These are phyloP conservation scores for Tineola bisselliella DNA, from an alignment of 2,888 invertebrate species.

Conservation along the genomic window DNA sequence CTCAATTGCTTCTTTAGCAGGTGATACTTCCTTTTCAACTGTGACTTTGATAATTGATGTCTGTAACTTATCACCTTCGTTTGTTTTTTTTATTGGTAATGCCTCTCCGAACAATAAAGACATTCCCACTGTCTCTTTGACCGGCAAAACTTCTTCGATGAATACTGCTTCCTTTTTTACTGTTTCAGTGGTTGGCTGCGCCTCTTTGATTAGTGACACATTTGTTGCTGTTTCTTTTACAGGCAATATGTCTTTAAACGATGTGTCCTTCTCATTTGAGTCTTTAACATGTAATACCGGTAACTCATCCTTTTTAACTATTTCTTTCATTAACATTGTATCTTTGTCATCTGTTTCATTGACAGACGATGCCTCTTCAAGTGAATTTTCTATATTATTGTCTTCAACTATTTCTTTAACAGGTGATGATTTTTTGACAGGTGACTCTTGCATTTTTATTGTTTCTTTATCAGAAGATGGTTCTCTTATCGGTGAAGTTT, in stretches of 20 bases:
- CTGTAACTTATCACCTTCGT: background rate
- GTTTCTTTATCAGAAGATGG: background rate
- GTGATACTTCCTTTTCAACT: background rate
- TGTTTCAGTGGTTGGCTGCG: too few relatives aligned
- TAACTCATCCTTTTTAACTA: background rate
- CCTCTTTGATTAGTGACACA: too few relatives aligned
- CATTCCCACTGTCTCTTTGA: too few relatives aligned
- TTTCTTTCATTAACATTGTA: background rate
- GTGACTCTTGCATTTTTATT: background rate
- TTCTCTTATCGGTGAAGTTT: background rate
- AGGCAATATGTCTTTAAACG: background rate
- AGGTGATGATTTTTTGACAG: background rate
- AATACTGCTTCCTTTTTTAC: too few relatives aligned
- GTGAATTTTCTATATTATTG: too few relatives aligned
- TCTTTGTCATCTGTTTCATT: background rate
- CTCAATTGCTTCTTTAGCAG: background rate
- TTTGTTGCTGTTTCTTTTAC: slow-evolving; percentile 13
- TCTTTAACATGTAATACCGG: too few relatives aligned
- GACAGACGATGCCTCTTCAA: background rate
- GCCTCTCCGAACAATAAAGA: background rate
- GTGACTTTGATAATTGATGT: background rate
- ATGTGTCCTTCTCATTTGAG: background rate
- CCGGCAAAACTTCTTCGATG: too few relatives aligned
- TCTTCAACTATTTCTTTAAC: background rate
- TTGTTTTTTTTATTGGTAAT: background rate